Base-by-base conservation (phyloP, 2,888 invertebrate species). In the Quadroppia sp. region DNA sequence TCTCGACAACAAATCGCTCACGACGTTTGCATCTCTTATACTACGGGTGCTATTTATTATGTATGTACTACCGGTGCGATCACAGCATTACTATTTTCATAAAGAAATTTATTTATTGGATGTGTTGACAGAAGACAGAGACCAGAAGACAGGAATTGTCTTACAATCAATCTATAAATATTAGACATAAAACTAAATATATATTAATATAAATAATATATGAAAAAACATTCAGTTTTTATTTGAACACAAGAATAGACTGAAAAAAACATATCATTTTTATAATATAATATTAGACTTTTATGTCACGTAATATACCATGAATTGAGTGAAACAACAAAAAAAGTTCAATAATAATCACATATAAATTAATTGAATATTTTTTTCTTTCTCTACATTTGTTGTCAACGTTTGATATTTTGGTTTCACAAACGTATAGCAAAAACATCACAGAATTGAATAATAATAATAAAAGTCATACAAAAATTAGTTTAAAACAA, bases 141-240 rank as follows among this genome's bases (percentile, higher is more conserved):
- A 45, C 45, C 45, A 45, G 45, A 45, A 45, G 36, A 45, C 45
- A 45, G 45, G 45, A 45, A 45, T 45, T 45, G 45, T 45, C 45
- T 45, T 45, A 36, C 45, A 45, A 45, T 45, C 45, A 45, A 45
- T 45, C 45, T 17, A 45, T 45, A 45, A 2, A 45, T 45, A 9
- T 11, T 3, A 45, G n/a, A 15, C 45, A 9, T 11, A 45, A 3
- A n/a, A 17, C 6, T n/a, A n/a, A n/a, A n/a, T n/a, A 40, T 40
- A 40, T 40, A 40, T 40, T 45, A 2, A 9, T 45, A 45, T 45
- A 45, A 45, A 13, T 45, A 17, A 45, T 45, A 17, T 4, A 9
- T 45, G 36, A 7, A 36, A 36, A 36, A 36, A 36, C 36, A 36
- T 36, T 36, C 36, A 36, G 9, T 36, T 36, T 36, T 36, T 36